A percentile compares a stretch with the other conserved stretches of the same genome.
Conservation (phyloP, 2,113 vertebrate species). For the Chelonoidis abingdonii region DNA sequence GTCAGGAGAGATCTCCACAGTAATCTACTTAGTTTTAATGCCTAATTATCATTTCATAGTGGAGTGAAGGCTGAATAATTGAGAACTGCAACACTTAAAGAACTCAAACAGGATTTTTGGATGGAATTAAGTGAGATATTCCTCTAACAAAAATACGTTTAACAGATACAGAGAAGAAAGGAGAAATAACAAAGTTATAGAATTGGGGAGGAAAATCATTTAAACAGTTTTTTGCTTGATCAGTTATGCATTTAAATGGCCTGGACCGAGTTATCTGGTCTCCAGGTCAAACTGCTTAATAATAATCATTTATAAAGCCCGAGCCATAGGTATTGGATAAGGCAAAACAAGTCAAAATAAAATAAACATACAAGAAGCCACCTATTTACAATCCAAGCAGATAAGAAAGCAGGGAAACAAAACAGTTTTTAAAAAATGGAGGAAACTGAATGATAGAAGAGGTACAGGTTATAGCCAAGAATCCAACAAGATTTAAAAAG, state of each 20-base stretch:
- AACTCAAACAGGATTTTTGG: slow-evolving; percentile 37
- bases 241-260: neutral
- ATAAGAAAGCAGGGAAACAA: neutral
- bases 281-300: neutral
- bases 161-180: neutral
- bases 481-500: neutral
- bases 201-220: neutral
- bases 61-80: slow-evolving; percentile 22
- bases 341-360: neutral
- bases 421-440: no score
- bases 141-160: slow-evolving; percentile 21
- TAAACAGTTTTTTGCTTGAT: neutral
- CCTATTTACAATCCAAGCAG: neutral
- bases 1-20: slow-evolving; percentile 46
- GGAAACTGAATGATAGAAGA: neutral
- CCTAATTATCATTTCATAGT: slow-evolving; percentile 54
- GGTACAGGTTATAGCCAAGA: neutral
- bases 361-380: neutral
- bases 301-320: neutral
- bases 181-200: neutral
- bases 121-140: slow-evolving; percentile 22
- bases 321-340: neutral
- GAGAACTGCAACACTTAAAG: slow-evolving; percentile 38
- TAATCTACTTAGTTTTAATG: slow-evolving; percentile 71
- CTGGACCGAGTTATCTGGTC: neutral